Base-by-base conservation (phyloP, 2,888 invertebrate genomes). In the Dolichopus griseipennis region DNA sequence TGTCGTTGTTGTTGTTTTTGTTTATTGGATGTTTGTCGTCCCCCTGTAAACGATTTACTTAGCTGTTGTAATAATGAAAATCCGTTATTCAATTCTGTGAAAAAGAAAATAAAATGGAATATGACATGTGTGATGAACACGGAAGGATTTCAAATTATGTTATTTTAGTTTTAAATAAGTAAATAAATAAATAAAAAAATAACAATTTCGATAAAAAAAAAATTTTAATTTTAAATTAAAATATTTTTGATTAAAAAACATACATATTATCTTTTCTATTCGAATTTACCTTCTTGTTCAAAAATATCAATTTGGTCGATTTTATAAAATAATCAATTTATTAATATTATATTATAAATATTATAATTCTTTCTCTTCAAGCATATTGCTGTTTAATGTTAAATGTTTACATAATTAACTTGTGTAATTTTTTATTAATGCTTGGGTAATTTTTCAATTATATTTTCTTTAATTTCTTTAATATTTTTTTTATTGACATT, bases 191-290 rank as follows among this genome's bases (percentile, higher is more conserved):
- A 37, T 7, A 37, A 37, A 37, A 37, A 37, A 10, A 37, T 7
- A 37, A 10, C 5, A 10, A 52, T 52, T 18, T 52, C 52, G 15
- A 41, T 6, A 41, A 2, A 18, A 52, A 52, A 12, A 18, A 52
- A 18, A 52, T n/a, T n/a, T n/a, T n/a, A n/a, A n/a, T n/a, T n/a
- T n/a, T n/a, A 52, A 12, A 52, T 5, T 12, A 52, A 43, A 15
- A 52, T 18, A 65, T 34, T 37, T 65, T 65, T 33, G 65, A 65
- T 64, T 27, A 27, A 27, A 33, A 27, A 64, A 27, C 18, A 10
- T 33, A 64, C n/a, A 64, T 7, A 27, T n/a, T 27, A 4, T 27
- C 5, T 27, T 27, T 27, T 27, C 5, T 27, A 4, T 27, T 27
- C 27, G 27, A 27, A 27, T 27, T 27, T 27, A 27, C 27, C 27